Evolutionary conservation across 2,888 invertebrate species (phyloP).

Genomic region (Parnassius glacialis): DNA sequence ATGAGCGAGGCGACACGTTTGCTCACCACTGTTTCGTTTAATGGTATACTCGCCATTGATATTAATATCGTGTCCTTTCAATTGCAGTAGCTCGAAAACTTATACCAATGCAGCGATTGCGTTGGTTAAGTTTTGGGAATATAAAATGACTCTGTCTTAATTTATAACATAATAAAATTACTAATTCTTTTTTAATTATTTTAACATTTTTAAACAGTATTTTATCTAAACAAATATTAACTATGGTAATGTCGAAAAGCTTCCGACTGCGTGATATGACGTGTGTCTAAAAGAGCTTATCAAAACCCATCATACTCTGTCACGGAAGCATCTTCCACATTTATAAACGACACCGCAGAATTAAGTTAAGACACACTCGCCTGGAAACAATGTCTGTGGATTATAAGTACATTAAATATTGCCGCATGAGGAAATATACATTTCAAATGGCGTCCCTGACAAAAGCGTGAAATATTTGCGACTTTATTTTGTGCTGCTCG

Average conservation of each 20-base stretch:
- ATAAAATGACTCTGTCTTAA: no score
- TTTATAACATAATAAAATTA: no score
- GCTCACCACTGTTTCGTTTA: no score
- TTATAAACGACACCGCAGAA: constrained; percentile 24
- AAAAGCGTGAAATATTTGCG: constrained; percentile 1
- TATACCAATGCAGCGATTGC: no score
- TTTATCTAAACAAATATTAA: background rate
- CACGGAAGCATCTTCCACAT: background rate
- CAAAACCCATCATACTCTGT: background rate
- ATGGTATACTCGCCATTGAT: no score
- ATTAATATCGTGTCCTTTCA: no score
- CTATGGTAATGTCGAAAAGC: constrained; percentile 12
- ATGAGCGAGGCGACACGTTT: no score
- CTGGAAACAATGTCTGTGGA: constrained; percentile 22
- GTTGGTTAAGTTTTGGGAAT: no score
- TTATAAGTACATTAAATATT: constrained; percentile 22
- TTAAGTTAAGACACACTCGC: constrained; percentile 20
- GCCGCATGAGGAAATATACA: constrained; percentile 12
- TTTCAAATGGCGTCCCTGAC: constrained; percentile 13
- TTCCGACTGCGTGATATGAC: constrained; percentile 9
- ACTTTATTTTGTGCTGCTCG: background rate
- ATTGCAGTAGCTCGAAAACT: no score
- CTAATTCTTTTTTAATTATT: no score
- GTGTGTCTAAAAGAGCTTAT: constrained; percentile 4
- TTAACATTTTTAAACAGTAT: no score